These are phyloP conservation scores for Calliphora vicina DNA, from an alignment of 1,140 invertebrate genomes.

Conservation along the genomic window DNA sequence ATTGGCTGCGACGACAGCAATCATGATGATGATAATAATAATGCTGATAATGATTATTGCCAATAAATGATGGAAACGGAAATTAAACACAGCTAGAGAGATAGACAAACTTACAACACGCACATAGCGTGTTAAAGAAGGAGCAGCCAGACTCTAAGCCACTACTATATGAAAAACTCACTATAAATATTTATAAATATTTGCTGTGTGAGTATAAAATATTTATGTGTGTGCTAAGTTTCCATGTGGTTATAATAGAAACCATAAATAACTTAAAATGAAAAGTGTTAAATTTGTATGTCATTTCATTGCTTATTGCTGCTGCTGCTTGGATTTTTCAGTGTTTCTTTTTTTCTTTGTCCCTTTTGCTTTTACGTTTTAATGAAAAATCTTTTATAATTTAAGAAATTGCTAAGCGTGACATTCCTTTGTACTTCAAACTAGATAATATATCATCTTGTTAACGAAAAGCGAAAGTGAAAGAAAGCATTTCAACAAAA, in stretches of 20 bases:
- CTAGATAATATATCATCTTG: not conserved
- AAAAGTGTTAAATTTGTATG: conserved; percentile 2
- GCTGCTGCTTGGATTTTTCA: not conserved
- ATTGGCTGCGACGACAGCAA: too few relatives aligned
- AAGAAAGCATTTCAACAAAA: not conserved
- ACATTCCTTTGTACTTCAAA: not conserved
- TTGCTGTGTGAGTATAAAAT: too few relatives aligned
- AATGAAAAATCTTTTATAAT: not conserved
- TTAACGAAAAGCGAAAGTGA: not conserved
- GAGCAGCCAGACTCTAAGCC: not conserved
- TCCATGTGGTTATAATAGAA: not conserved
- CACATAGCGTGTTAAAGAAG: too few relatives aligned
- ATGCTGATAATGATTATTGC: not conserved
- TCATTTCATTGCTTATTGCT: not conserved
- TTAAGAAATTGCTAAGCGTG: not conserved
- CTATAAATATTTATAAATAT: not conserved
- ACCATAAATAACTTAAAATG: not conserved
- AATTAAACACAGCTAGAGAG: conserved; percentile 21
- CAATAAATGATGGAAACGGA: conserved; percentile 32
- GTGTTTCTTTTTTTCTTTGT: not conserved
- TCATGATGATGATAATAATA: not conserved
- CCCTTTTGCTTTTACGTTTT: not conserved
- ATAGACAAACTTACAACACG: not conserved
- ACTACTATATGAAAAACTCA: not conserved
- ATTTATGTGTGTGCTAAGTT: too few relatives aligned